Evolutionary conservation across 2,797 vertebrate genomes (phyloP).

Genomic region (Poecile montanus): DNA sequence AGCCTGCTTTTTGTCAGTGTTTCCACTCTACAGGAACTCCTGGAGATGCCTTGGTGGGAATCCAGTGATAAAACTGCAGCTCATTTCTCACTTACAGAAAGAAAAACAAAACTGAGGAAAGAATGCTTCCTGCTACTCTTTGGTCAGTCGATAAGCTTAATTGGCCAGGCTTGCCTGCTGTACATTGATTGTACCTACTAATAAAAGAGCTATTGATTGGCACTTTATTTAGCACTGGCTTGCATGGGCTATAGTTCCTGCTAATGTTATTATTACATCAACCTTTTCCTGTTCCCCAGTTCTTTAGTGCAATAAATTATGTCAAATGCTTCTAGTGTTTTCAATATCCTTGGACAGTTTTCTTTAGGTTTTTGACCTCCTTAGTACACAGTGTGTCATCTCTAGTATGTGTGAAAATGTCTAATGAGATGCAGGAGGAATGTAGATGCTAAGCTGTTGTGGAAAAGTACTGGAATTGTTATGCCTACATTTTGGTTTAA

Average conservation of each 20-base stretch:
- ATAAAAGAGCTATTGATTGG: conserved; percentile 89
- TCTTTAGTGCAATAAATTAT: conserved; percentile 83
- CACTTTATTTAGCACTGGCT: conserved; percentile 84
- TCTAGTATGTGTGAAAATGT: neutral
- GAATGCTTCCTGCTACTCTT: conserved; percentile 77
- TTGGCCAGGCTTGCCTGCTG: conserved; percentile 86
- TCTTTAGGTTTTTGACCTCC: conserved; percentile 27
- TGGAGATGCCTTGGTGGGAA: conserved; percentile 87
- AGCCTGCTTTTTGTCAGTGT: conserved; percentile 90
- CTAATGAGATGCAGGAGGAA: conserved; percentile 2
- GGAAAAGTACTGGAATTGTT: neutral
- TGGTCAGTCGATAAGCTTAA: conserved; percentile 84
- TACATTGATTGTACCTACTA: conserved; percentile 88
- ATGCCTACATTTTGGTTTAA: conserved; percentile 28
- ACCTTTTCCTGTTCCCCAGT: conserved; percentile 83
- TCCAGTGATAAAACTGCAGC: conserved; percentile 79
- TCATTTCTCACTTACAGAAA: conserved; percentile 69
- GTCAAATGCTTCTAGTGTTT: conserved; percentile 57
- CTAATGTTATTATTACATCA: conserved; percentile 84
- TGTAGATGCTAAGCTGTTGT: neutral
- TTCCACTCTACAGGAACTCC: conserved; percentile 81
- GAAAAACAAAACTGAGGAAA: conserved; percentile 81
- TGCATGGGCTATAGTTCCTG: conserved; percentile 77
- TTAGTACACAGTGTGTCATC: neutral
- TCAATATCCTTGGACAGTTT: neutral